Base-by-base conservation (phyloP, 2,888 invertebrate species). In the Eueremaeus valkanovi region DNA sequence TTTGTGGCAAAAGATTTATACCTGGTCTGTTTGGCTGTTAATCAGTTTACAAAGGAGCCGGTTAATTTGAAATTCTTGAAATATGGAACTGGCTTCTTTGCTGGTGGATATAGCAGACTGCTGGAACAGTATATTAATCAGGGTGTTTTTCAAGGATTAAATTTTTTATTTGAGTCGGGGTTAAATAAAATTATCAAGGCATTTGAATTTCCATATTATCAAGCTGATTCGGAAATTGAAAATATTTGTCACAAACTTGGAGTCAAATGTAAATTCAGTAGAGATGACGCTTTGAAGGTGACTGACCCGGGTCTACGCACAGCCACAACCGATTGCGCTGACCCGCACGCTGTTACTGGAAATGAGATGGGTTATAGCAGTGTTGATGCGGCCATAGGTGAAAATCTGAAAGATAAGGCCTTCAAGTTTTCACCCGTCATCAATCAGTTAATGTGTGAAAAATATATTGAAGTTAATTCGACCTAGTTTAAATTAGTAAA, bases 21-120 rank as follows among this genome's bases (percentile, higher is more conserved):
- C 6, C 18, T 51, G 18, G 21, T 21, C 5, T 8, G 51, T n/a
- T 18, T 51, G 21, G 51, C 51, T 6, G 5, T 51, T 6, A 51
- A 51, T 18, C n/a, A 51, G 18, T 11, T 51, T 8, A 18, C 8
- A 51, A 51, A 11, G 6, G 9, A 8, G 5, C 5, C 5, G 6
- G 21, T 51, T 6, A 51, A 51, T 21, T 18, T 51, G 18, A 51
- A 51, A 51, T 51, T 51, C 21, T 18, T 51, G 5, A 51, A 51
- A 51, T 51, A 51, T 51, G 51, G 51, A 51, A 51, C 51, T 8
- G 51, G 51, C 6, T 51, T n/a, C 18, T 51, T 51, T 51, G 51
- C 51, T 51, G 51, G 51, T 8, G 5, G 5, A 51, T 51, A 51
- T 51, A 51, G 18, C 6, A 21, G 5, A 18, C 6, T 51, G 5